Evolutionary conservation across 2,797 vertebrate genomes (phyloP).

Genomic region (Aythya fuligula): DNA sequence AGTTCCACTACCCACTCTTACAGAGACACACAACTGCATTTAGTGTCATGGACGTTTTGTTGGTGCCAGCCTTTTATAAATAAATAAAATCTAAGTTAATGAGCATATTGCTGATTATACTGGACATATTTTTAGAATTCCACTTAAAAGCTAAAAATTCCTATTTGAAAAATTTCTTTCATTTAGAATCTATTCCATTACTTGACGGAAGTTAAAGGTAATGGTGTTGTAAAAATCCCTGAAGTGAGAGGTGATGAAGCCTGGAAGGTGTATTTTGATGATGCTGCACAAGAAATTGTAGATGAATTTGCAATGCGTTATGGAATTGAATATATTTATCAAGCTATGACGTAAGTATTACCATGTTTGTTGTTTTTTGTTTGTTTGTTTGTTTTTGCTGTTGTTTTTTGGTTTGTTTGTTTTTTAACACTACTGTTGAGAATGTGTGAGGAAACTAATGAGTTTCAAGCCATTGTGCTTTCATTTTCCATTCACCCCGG

Average conservation of each 20-base stretch:
- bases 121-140: background rate
- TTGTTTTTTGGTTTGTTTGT: background rate
- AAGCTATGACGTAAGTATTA: constrained; percentile 97
- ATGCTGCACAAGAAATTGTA: constrained; percentile 95
- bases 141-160: background rate
- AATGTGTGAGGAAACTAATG: accelerated
- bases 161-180: constrained; percentile 37
- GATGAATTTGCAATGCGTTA: constrained; percentile 98
- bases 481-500: background rate
- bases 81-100: background rate
- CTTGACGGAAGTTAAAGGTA: constrained; percentile 91
- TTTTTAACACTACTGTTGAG: background rate
- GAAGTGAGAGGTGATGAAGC: constrained; percentile 95
- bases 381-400: background rate
- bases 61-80: background rate
- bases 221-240: constrained; percentile 92
- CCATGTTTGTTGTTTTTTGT: background rate
- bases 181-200: constrained; percentile 94
- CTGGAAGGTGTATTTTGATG: constrained; percentile 98
- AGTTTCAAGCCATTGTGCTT: background rate
- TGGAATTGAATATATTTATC: constrained; percentile 97
- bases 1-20: background rate
- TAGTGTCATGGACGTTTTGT: background rate
- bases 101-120: background rate
- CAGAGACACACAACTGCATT: background rate